phyloP scores from a whole-genome alignment of 2,888 invertebrate genomes.

The Scaptomyza reducta region DNA sequence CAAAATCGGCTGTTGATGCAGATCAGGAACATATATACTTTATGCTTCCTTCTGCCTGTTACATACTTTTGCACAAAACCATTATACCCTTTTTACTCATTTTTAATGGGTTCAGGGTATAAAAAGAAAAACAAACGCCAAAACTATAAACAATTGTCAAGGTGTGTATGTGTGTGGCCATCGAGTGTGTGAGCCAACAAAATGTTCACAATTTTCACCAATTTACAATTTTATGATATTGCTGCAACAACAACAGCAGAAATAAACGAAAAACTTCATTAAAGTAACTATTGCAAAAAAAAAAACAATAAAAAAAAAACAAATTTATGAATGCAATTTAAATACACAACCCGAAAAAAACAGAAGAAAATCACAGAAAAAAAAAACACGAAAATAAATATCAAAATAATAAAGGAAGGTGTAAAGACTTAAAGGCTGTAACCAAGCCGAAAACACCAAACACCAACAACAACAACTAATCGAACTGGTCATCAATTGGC shows the following conservation, averaged over 20 bases:
- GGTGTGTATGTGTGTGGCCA: constrained; percentile 30
- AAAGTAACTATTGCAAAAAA: constrained; percentile 73
- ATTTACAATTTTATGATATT: constrained; percentile 73
- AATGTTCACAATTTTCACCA: constrained; percentile 74
- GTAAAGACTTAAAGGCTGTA: constrained; percentile 71
- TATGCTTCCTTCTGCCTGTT: too few species aligned
- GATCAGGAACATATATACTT: too few species aligned
- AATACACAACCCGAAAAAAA: constrained; percentile 54
- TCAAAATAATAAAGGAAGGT: constrained; percentile 77
- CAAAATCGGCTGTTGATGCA: too few species aligned
- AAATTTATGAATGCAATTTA: constrained; percentile 76
- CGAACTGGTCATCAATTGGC: constrained; percentile 81
- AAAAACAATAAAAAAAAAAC: constrained; percentile 54
- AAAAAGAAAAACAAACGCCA: constrained; percentile 25
- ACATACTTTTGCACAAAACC: too few species aligned
- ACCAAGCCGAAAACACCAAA: constrained; percentile 50
- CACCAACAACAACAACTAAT: constrained; percentile 70
- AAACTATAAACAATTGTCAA: constrained; percentile 55
- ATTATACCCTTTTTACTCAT: too few species aligned
- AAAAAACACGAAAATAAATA: constrained; percentile 60
- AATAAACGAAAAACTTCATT: constrained; percentile 62
- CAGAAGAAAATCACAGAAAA: constrained; percentile 36
- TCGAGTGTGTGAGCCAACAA: constrained; percentile 49
- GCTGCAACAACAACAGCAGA: constrained; percentile 28
- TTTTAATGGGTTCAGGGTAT: too few species aligned